Base-by-base conservation (phyloP, 2,113 vertebrate species). In the Micromys minutus region DNA sequence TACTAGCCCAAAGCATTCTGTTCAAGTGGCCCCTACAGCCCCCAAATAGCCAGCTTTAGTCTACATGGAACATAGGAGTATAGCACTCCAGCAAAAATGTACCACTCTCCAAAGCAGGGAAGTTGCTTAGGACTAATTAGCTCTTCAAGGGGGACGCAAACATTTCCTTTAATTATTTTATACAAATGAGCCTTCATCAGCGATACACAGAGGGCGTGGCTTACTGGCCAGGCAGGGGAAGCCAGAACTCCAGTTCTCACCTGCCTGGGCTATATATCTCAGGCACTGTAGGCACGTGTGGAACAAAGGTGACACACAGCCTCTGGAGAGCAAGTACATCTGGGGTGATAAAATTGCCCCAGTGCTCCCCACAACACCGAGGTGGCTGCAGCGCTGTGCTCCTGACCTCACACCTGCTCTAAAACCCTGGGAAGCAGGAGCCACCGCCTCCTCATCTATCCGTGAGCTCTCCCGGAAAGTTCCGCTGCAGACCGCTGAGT, bases 141-240 rank as follows among this genome's bases (percentile, higher is more conserved):
- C 1, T 52, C 74, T 94, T 96, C 16, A 77, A 92, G 93, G 65
- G 76, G 3, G 42, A 61, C 89, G 67, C 65, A 87, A 90, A 91
- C 91, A 39, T 80, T 75, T 74, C 88, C 88, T 91, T 85, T 88
- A 67, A 92, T 93, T 77, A 67, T 15, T 67, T 67, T 4, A 67
- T 21, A 90, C 85, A 89, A 89, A 72, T 76, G 81, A 80, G 71
- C 84, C 76, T 88, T 84, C 86, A 87, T 12, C 39, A 55, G 86
- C 67, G 10, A 69, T 61, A 0, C 16, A 31, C 59, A 34, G 96
- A 89, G 90, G 57, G 42, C 11, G 1, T 1, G 4, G 61, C 31
- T 69, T 86, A 45, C n/a, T 6, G 12, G 86, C 61, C n/a, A 5
- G 12, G 86, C 61, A n/a, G 0, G 2, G 45, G 57, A 0, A 39